phyloP scores from a whole-genome alignment of 2,797 vertebrate species.

The Acomys russatus region DNA sequence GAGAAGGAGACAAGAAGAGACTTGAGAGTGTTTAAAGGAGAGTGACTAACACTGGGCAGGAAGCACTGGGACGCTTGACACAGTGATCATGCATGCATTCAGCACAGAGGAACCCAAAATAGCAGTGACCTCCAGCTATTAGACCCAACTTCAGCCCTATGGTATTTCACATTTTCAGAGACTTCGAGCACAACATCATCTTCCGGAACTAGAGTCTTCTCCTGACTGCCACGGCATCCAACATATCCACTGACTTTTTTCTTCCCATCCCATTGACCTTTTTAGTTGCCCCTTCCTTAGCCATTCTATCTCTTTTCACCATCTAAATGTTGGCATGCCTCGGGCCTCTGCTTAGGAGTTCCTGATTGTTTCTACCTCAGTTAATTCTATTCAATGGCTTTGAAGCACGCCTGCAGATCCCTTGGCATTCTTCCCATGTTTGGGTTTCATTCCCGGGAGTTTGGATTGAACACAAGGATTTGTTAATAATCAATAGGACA shows the following conservation, averaged over 20 bases:
- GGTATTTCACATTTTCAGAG: not conserved
- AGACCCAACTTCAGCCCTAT: not conserved
- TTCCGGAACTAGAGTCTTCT: slow-evolving; percentile 13
- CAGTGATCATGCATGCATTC: not conserved
- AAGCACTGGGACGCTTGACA: not conserved
- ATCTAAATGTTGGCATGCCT: not conserved
- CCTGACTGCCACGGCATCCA: not conserved
- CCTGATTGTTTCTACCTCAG: not conserved
- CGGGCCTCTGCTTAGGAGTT: not conserved
- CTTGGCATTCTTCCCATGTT: not conserved
- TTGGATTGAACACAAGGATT: not conserved
- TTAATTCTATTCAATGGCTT: not conserved
- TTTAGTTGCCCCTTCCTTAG: not conserved
- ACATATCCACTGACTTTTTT: not conserved
- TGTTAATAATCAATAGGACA: not conserved
- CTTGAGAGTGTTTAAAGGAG: not conserved
- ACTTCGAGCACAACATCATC: not conserved
- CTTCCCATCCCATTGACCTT: not conserved
- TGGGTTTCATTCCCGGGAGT: not conserved
- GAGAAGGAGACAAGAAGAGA: not conserved
- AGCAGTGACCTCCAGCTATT: not conserved
- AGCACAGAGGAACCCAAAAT: not conserved
- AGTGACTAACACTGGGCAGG: not conserved
- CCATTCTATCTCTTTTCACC: not conserved
- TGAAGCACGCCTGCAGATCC: not conserved